Conservation (phyloP, 2,797 vertebrate species). For the Mastacembelus armatus region DNA sequence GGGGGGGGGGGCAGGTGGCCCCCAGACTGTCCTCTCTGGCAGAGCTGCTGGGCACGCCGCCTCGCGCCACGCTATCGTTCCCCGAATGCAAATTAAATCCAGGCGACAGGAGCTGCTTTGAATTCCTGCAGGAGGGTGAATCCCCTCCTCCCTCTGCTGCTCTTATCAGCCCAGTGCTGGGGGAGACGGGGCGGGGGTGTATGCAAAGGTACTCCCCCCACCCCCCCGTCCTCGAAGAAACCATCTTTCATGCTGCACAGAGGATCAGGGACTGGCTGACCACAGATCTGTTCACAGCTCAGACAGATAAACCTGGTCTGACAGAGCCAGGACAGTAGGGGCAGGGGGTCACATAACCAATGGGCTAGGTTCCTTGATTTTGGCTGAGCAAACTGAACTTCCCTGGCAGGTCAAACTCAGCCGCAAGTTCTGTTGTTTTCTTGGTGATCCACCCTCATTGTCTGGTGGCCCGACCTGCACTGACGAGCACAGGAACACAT, state of each 20-base stretch:
- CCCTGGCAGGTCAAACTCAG: too few species aligned
- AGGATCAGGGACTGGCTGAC: slow-evolving; percentile 8
- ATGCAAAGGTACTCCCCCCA: slow-evolving; percentile 65
- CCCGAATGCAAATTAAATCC: slow-evolving; percentile 75
- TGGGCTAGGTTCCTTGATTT: too few species aligned
- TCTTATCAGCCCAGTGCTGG: slow-evolving; percentile 61
- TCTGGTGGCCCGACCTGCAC: too few species aligned
- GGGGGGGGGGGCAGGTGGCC: slow-evolving; percentile 72
- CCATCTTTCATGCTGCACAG: slow-evolving; percentile 72
- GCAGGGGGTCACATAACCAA: too few species aligned
- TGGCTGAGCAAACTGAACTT: too few species aligned
- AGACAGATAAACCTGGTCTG: not conserved
- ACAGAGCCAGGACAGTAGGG: too few species aligned
- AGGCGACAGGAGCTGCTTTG: slow-evolving; percentile 52
- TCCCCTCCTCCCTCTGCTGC: slow-evolving; percentile 24
- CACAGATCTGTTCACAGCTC: slow-evolving; percentile 30
- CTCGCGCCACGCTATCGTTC: slow-evolving; percentile 41
- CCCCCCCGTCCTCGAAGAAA: slow-evolving; percentile 53
- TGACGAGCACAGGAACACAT: too few species aligned
- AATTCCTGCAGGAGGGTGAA: slow-evolving; percentile 65
- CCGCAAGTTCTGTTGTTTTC: too few species aligned
- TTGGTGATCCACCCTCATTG: too few species aligned
- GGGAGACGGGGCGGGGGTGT: slow-evolving; percentile 49
- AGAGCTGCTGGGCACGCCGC: slow-evolving; percentile 70
- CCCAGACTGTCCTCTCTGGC: slow-evolving; percentile 76